Conservation (phyloP, 2,888 invertebrate species). For the Steinernema scapterisci region DNA sequence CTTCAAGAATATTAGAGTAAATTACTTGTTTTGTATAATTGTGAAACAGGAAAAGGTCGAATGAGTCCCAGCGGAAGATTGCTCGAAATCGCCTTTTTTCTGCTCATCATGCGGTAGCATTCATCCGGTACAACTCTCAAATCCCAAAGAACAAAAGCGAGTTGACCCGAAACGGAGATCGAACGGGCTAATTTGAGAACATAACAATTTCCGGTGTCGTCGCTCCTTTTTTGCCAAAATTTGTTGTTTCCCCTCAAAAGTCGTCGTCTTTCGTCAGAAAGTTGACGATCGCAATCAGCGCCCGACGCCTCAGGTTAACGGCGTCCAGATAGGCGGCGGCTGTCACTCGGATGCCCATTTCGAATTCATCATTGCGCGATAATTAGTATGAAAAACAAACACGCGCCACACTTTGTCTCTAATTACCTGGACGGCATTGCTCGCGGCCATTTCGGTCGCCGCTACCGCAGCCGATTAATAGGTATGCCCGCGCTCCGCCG, state of each 20-base stretch:
- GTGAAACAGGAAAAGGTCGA: too few species aligned
- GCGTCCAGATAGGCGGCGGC: neutral
- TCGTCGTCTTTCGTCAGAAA: neutral
- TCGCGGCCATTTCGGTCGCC: slow-evolving; percentile 25
- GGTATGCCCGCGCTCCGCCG: slow-evolving; percentile 18
- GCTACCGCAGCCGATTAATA: neutral
- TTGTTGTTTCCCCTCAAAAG: neutral
- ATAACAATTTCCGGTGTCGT: slow-evolving; percentile 24
- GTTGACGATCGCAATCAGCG: slow-evolving; percentile 23
- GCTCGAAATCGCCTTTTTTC: too few species aligned
- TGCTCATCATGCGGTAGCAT: too few species aligned
- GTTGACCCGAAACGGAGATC: neutral
- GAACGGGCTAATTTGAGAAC: neutral
- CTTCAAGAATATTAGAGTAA: too few species aligned
- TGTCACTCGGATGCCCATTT: slow-evolving; percentile 5
- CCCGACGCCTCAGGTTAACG: neutral
- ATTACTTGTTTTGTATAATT: too few species aligned
- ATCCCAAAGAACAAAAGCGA: too few species aligned
- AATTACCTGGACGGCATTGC: slow-evolving; percentile 32
- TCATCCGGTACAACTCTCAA: too few species aligned
- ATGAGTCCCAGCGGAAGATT: too few species aligned
- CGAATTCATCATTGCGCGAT: slow-evolving; percentile 20
- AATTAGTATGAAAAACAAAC: slow-evolving; percentile 31
- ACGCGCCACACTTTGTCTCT: slow-evolving; percentile 32
- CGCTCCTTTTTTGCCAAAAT: slow-evolving; percentile 2